These are phyloP conservation scores for Rhizomys pruinosus DNA, from an alignment of 2,113 vertebrate species.

Conservation along the genomic window DNA sequence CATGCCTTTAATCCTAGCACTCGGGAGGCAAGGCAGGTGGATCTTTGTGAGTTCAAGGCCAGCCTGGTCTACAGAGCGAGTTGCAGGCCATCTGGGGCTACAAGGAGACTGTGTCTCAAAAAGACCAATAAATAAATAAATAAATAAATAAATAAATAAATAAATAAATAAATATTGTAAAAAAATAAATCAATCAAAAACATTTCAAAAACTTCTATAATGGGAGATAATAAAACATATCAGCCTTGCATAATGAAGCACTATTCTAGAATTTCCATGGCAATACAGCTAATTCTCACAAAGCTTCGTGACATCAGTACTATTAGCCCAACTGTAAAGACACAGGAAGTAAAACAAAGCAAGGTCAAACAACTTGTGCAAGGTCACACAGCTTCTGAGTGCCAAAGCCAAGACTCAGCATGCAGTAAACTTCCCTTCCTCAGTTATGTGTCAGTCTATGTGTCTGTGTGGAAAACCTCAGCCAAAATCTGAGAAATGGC, in stretches of 20 bases:
- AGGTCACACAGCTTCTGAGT: background rate
- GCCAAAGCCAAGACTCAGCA: background rate
- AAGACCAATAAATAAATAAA: too few relatives aligned
- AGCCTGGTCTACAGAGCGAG: too few relatives aligned
- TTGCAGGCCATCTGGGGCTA: too few relatives aligned
- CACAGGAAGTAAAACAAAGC: background rate
- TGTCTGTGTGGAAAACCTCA: background rate
- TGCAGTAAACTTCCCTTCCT: background rate
- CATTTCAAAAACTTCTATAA: too few relatives aligned
- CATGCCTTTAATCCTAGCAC: too few relatives aligned
- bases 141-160: too few relatives aligned
- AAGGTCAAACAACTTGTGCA: background rate
- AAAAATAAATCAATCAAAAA: too few relatives aligned
- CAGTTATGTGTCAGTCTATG: background rate
- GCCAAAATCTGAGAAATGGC: background rate
- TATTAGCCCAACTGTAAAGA: background rate
- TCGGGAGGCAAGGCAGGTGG: too few relatives aligned
- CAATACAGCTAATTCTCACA: background rate
- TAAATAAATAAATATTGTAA: too few relatives aligned
- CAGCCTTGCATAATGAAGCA: background rate
- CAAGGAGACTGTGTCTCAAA: too few relatives aligned
- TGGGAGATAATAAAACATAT: conserved; percentile 1
- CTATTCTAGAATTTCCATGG: background rate
- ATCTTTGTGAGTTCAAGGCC: too few relatives aligned
- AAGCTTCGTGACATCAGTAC: background rate